Conservation (phyloP, 1,140 invertebrate genomes). For the Sycophila sp. region DNA sequence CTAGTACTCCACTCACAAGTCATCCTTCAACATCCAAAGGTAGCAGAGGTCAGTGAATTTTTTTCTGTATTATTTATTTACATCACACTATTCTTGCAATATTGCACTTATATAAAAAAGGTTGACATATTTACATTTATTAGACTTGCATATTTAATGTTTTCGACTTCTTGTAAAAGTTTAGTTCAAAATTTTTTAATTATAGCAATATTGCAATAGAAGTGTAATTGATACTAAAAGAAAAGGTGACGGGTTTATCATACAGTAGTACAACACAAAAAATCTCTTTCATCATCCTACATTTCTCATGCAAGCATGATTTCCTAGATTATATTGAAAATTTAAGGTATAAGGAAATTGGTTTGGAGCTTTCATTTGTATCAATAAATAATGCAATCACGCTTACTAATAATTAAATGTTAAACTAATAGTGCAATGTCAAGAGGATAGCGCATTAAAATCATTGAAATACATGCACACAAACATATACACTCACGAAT, state of each 20-base stretch:
- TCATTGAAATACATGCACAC: constrained; percentile 22
- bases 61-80: constrained; percentile 6
- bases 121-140: neutral
- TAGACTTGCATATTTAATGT: too few relatives aligned
- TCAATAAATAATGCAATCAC: neutral
- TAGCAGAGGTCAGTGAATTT: constrained; percentile 55
- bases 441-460: neutral
- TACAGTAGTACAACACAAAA: constrained; percentile 2
- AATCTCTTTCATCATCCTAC: constrained; percentile 20
- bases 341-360: constrained; percentile 21
- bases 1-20: constrained; percentile 53
- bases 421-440: constrained; percentile 24
- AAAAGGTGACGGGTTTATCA: constrained; percentile 29
- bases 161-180: too few relatives aligned
- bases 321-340: constrained; percentile 20
- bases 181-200: too few relatives aligned
- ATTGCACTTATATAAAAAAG: neutral
- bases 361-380: constrained; percentile 24
- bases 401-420: constrained; percentile 26
- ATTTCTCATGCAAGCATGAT: constrained; percentile 26
- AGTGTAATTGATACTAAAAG: neutral
- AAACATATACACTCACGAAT: constrained; percentile 11
- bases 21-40: constrained; percentile 63
- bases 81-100: neutral
- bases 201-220: neutral